Conservation (phyloP, 2,113 vertebrate species). For the Leptobrachium ailaonicum region DNA sequence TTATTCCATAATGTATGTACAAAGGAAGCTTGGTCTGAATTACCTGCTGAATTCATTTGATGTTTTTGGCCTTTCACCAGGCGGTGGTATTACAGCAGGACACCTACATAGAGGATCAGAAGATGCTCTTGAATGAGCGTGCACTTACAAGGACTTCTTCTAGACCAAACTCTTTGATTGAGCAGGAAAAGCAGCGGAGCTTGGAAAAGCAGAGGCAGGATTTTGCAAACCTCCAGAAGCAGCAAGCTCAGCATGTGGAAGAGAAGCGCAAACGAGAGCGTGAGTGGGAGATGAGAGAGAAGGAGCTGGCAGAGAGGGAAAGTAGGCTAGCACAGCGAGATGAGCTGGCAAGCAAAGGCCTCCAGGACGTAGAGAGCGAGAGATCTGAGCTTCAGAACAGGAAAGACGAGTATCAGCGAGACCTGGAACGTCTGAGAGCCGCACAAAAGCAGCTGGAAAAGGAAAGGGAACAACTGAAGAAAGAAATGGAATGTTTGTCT, state of each 20-base stretch:
- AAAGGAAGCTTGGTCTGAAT: fast-evolving
- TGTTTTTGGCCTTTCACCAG: constrained; percentile 56
- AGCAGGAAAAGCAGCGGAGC: constrained; percentile 97
- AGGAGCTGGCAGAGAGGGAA: constrained; percentile 76
- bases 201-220: constrained; percentile 95
- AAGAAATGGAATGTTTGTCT: constrained; percentile 63
- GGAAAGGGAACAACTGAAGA: constrained; percentile 75
- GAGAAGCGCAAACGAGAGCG: constrained; percentile 77
- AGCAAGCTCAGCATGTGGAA: constrained; percentile 83
- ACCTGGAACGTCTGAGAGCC: constrained; percentile 81
- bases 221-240: constrained; percentile 83
- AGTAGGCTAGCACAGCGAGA: constrained; percentile 66
- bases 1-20: too few relatives aligned
- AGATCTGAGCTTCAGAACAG: constrained; percentile 68
- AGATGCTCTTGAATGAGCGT: constrained; percentile 79
- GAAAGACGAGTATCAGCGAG: constrained; percentile 80
- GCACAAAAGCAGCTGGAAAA: constrained; percentile 86
- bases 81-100: constrained; percentile 93
- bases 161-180: constrained; percentile 82
- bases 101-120: constrained; percentile 93
- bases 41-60: too few relatives aligned
- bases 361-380: constrained; percentile 72
- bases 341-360: constrained; percentile 68
- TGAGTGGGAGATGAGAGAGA: constrained; percentile 81
- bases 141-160: constrained; percentile 65